These are phyloP conservation scores for Chloroceryle inda DNA, from an alignment of 2,797 vertebrate genomes.

Conservation along the genomic window DNA sequence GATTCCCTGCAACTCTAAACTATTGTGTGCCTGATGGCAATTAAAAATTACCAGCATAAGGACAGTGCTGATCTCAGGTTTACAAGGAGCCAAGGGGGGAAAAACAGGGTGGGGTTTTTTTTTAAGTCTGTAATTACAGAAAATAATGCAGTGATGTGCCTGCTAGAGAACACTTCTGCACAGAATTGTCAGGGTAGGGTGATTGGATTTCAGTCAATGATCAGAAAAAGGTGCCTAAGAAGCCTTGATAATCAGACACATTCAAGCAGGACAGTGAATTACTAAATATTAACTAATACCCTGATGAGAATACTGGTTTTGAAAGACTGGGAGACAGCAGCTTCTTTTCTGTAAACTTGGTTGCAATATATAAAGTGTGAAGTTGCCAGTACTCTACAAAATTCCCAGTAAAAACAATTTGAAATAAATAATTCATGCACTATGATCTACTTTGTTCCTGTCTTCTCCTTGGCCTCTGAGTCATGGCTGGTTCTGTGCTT, in stretches of 20 bases:
- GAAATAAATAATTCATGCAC: neutral
- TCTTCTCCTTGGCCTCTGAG: neutral
- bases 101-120: rapidly evolving
- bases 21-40: neutral
- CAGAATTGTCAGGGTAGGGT: neutral
- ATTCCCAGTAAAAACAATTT: constrained; percentile 36
- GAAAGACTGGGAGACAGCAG: neutral
- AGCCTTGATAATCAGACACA: neutral
- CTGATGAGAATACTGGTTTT: neutral
- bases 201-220: neutral
- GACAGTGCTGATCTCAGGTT: neutral
- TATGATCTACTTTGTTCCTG: neutral
- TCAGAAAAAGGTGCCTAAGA: neutral
- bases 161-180: neutral
- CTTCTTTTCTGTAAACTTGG: neutral
- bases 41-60: constrained; percentile 37
- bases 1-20: neutral
- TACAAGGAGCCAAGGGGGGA: neutral
- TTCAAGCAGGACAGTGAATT: neutral
- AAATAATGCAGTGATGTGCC: neutral
- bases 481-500: neutral
- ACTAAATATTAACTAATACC: neutral
- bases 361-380: constrained; percentile 41
- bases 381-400: constrained; percentile 37
- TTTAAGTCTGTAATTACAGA: neutral